Evolutionary conservation across 92 coral and sea anemone genomes (phyloP).

Genomic region (Diadumene lineata): DNA sequence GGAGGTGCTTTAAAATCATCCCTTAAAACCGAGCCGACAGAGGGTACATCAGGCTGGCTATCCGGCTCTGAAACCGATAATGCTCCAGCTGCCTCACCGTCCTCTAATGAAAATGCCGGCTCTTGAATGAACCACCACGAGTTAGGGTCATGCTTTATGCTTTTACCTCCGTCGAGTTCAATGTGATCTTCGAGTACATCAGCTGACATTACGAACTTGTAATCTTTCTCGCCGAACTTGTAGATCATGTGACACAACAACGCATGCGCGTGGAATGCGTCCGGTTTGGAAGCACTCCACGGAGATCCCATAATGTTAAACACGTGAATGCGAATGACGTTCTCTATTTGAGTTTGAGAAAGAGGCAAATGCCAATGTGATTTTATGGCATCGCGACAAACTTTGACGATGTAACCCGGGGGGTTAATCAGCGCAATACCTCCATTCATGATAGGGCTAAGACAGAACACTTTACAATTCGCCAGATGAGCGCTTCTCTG

Average conservation of each 20-base stretch:
- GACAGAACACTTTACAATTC: slow-evolving; percentile 18
- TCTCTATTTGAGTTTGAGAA: not conserved
- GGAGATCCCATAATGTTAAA: slow-evolving; percentile 18
- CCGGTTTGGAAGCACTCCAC: slow-evolving; percentile 8
- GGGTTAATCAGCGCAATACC: slow-evolving; percentile 18
- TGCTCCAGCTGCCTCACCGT: not conserved
- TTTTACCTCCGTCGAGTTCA: slow-evolving; percentile 4
- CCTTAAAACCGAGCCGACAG: not conserved
- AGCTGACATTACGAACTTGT: slow-evolving; percentile 4
- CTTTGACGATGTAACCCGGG: slow-evolving; percentile 12
- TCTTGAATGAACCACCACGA: slow-evolving; percentile 31
- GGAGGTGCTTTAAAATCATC: slow-evolving; percentile 1
- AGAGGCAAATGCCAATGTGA: slow-evolving; percentile 14
- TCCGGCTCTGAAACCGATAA: not conserved
- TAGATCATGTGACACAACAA: slow-evolving; percentile 10
- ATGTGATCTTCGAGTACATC: slow-evolving; percentile 10
- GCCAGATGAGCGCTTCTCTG: slow-evolving; percentile 9
- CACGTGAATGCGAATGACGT: not conserved
- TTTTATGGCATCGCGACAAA: slow-evolving; percentile 1
- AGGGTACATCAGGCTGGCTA: not conserved
- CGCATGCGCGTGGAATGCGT: slow-evolving; percentile 3
- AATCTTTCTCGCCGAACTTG: slow-evolving; percentile 5
- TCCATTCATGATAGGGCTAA: slow-evolving; percentile 11
- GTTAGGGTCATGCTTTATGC: slow-evolving; percentile 20
- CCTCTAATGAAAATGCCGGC: not conserved